A percentile compares a stretch with the other conserved stretches of the same genome.
phyloP scores from a whole-genome alignment of 1,140 invertebrate genomes.

The Trialeurodes vaporariorum region DNA sequence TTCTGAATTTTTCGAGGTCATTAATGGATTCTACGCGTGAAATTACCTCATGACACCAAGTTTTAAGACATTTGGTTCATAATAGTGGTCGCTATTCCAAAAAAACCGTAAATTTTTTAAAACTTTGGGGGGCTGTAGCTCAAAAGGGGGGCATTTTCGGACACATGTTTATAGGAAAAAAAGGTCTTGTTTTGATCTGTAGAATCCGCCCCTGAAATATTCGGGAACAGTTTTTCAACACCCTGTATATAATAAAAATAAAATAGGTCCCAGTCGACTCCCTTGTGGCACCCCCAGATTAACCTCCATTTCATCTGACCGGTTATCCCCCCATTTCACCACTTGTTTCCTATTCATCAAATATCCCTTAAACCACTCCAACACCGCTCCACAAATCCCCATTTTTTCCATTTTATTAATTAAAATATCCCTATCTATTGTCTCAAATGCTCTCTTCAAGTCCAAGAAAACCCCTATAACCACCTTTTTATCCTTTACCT shows the following conservation, averaged over 20 bases:
- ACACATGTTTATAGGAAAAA: too few species aligned
- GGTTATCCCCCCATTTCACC: slow-evolving; percentile 9
- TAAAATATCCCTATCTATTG: slow-evolving; percentile 13
- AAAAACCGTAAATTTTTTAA: too few species aligned
- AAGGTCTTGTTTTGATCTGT: too few species aligned
- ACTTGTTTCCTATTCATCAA: slow-evolving; percentile 9
- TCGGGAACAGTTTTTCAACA: neutral
- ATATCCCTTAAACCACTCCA: slow-evolving; percentile 13
- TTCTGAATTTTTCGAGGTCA: too few species aligned
- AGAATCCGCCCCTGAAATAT: too few species aligned
- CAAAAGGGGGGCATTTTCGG: too few species aligned
- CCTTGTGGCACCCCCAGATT: slow-evolving; percentile 3
- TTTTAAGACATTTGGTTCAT: too few species aligned
- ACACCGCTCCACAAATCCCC: slow-evolving; percentile 2
- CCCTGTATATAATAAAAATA: neutral
- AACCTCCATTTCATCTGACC: neutral
- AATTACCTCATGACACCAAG: too few species aligned
- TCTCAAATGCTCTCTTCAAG: slow-evolving; percentile 16
- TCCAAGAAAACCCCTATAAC: slow-evolving; percentile 15
- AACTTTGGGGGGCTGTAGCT: too few species aligned
- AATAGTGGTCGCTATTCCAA: too few species aligned
- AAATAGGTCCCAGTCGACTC: neutral
- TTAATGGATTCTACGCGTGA: too few species aligned
- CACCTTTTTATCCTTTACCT: neutral
- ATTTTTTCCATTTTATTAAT: slow-evolving; percentile 11